A percentile compares a stretch with the other conserved stretches of the same genome.
phyloP scores from a whole-genome alignment of 2,888 invertebrate species.

The Craniophora ligustri region DNA sequence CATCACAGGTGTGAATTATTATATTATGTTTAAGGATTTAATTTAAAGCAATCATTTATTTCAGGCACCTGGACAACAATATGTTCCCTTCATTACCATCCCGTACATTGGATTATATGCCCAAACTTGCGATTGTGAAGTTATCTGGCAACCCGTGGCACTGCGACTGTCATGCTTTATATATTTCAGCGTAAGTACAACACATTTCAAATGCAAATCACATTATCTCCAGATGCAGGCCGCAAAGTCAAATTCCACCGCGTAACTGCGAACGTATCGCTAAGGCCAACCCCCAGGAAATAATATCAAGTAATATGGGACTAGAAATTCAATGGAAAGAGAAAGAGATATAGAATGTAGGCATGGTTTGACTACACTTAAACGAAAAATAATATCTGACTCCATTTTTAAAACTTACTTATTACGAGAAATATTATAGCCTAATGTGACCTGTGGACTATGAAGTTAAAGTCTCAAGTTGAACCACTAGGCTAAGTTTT shows the following conservation, averaged over 20 bases:
- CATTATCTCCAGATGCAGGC: constrained; percentile 46
- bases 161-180: constrained; percentile 93
- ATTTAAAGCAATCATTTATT: constrained; percentile 53
- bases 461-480: too few relatives aligned
- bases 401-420: too few relatives aligned
- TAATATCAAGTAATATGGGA: constrained; percentile 29
- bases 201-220: constrained; percentile 38
- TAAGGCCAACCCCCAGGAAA: constrained; percentile 19
- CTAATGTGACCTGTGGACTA: too few relatives aligned
- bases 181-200: constrained; percentile 90
- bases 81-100: constrained; percentile 91
- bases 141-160: constrained; percentile 94
- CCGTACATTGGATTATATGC: constrained; percentile 90
- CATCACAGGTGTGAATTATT: too few relatives aligned
- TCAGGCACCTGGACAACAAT: constrained; percentile 93
- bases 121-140: constrained; percentile 90
- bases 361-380: too few relatives aligned
- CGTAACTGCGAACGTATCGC: constrained; percentile 28
- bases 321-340: constrained; percentile 30
- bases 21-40: too few relatives aligned
- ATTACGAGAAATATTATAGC: too few relatives aligned
- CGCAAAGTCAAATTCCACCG: constrained; percentile 34
- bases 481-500: too few relatives aligned
- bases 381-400: too few relatives aligned
- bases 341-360: constrained; percentile 19